Percentiles rank a stretch among this genome's conserved stretches.
Evolutionary conservation across 2,888 invertebrate genomes (phyloP).

Genomic region (Cheilosia vernalis): DNA sequence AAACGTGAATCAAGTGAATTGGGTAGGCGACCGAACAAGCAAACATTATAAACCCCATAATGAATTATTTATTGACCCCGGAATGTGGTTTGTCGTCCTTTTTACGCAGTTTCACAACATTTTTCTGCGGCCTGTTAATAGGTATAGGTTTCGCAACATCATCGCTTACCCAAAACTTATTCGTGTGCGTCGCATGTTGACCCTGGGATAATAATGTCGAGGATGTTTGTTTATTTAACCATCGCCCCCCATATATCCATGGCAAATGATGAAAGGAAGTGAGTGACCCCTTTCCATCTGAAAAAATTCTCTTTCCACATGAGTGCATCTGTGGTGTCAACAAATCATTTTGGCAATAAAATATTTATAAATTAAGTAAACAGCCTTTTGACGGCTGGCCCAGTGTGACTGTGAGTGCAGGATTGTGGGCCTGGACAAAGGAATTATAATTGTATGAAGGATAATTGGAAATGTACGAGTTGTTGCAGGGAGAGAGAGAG

Average conservation of each 20-base stretch:
- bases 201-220: slow-evolving; percentile 31
- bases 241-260: not conserved
- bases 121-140: slow-evolving; percentile 8
- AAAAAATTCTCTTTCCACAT: slow-evolving; percentile 2
- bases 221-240: slow-evolving; percentile 28
- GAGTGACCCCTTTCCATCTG: slow-evolving; percentile 42
- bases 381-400: slow-evolving; percentile 37
- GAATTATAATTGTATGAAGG: slow-evolving; percentile 29
- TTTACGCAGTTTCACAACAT: slow-evolving; percentile 34
- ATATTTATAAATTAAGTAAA: slow-evolving; percentile 68
- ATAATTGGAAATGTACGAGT: slow-evolving; percentile 48
- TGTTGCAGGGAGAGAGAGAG: not conserved
- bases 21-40: slow-evolving; percentile 24
- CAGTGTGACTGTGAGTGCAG: not conserved
- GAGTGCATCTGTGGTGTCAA: slow-evolving; percentile 67
- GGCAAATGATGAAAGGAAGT: slow-evolving; percentile 21
- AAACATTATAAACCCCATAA: slow-evolving; percentile 60
- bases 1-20: slow-evolving; percentile 25
- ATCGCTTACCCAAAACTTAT: too few species aligned
- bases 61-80: slow-evolving; percentile 58
- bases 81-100: slow-evolving; percentile 45
- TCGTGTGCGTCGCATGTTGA: slow-evolving; percentile 34
- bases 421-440: not conserved
- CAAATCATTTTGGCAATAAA: slow-evolving; percentile 68
- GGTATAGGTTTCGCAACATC: not conserved